Evolutionary conservation across 1,140 invertebrate genomes (phyloP).

Genomic region (Teleogryllus occipitalis): DNA sequence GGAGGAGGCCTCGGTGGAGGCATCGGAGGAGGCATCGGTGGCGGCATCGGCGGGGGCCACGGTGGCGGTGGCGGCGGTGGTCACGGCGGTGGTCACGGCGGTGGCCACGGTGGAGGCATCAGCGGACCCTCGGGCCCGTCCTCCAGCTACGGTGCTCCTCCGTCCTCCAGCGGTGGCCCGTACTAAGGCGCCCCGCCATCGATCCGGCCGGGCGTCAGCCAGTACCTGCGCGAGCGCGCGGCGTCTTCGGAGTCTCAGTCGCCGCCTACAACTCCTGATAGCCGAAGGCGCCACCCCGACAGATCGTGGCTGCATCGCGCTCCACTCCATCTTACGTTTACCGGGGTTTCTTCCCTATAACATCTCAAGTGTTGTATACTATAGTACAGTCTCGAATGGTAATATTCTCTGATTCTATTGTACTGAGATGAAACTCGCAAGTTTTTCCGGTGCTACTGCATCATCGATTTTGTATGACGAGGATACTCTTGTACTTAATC

Average conservation of each 20-base stretch:
- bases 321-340: not conserved
- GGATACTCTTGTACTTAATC: not conserved
- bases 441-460: not conserved
- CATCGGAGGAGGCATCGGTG: slow-evolving; percentile 12
- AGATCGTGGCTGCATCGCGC: not conserved
- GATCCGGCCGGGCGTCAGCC: not conserved
- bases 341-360: not conserved
- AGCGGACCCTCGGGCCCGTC: not conserved
- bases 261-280: not conserved
- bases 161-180: not conserved
- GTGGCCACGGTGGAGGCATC: slow-evolving; percentile 6
- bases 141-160: slow-evolving; percentile 16
- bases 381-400: not conserved
- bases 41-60: slow-evolving; percentile 26
- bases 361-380: not conserved
- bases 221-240: not conserved
- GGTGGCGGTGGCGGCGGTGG: slow-evolving; percentile 34
- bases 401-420: not conserved
- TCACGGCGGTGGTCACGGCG: slow-evolving; percentile 9
- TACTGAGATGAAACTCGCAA: not conserved
- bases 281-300: not conserved
- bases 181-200: not conserved
- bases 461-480: not conserved
- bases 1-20: slow-evolving; percentile 8
- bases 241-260: not conserved